phyloP scores from a whole-genome alignment of 2,113 vertebrate genomes.

The Semnornis frantzii region DNA sequence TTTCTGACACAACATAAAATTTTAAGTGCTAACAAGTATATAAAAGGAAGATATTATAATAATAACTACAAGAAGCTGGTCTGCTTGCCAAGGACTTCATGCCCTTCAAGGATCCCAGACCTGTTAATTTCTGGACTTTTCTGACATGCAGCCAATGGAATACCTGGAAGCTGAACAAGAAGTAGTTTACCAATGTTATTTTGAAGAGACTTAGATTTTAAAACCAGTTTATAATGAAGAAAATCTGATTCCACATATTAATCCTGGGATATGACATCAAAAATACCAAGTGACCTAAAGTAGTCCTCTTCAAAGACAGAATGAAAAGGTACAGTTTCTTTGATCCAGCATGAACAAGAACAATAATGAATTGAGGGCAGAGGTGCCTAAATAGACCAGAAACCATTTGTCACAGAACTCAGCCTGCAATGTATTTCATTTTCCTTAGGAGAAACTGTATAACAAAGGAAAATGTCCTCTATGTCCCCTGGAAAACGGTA shows the following conservation, averaged over 20 bases:
- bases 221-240: not conserved
- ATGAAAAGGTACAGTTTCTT: not conserved
- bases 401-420: slow-evolving; percentile 39
- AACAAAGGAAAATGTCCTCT: slow-evolving; percentile 18
- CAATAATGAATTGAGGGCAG: slow-evolving; percentile 63
- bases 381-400: slow-evolving; percentile 56
- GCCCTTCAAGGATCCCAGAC: slow-evolving; percentile 34
- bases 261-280: not conserved
- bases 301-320: slow-evolving; percentile 32
- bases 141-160: not conserved
- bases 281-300: not conserved
- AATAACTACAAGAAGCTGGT: slow-evolving; percentile 12
- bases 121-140: slow-evolving; percentile 17
- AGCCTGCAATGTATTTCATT: slow-evolving; percentile 38
- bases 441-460: slow-evolving; percentile 56
- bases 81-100: not conserved
- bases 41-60: slow-evolving; percentile 27
- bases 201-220: not conserved
- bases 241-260: not conserved
- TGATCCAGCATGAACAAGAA: slow-evolving; percentile 25
- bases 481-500: slow-evolving; percentile 18
- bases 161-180: not conserved
- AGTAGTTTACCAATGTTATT: not conserved
- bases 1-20: slow-evolving; percentile 42
- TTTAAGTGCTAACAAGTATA: slow-evolving; percentile 44